Evolutionary conservation across 2,113 vertebrate genomes (phyloP).

Genomic region (Poecile atricapillus): DNA sequence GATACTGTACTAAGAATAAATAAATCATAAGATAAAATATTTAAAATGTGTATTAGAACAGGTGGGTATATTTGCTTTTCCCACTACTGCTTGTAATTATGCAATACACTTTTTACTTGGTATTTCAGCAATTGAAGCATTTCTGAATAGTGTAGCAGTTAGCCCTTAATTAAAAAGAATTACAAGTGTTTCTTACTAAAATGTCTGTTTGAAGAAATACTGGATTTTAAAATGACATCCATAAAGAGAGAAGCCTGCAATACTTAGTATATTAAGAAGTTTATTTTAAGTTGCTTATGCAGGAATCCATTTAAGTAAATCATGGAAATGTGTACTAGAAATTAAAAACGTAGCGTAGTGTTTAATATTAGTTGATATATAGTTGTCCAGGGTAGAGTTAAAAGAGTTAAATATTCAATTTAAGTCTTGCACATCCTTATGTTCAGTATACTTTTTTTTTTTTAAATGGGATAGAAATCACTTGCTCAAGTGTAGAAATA

Average conservation of each 20-base stretch:
- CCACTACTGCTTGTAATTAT: not conserved
- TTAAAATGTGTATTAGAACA: not conserved
- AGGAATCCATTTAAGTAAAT: not conserved
- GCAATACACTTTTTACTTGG: not conserved
- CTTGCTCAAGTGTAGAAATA: not conserved
- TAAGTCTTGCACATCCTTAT: not conserved
- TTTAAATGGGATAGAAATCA: not conserved
- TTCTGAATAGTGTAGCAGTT: not conserved
- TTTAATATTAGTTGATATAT: not conserved
- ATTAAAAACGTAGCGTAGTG: not conserved
- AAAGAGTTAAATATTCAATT: not conserved
- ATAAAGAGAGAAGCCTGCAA: not conserved
- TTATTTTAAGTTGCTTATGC: not conserved
- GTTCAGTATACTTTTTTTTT: not conserved
- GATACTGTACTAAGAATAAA: not conserved
- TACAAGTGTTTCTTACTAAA: not conserved
- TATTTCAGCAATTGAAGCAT: not conserved
- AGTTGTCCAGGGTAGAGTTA: not conserved
- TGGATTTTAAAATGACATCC: not conserved
- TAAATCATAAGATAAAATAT: not conserved
- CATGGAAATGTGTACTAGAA: not conserved
- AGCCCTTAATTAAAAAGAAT: not conserved
- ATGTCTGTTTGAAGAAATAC: not conserved
- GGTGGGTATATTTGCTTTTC: slow-evolving; percentile 3
- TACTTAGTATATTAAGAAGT: not conserved